Percentiles rank a stretch among this genome's conserved stretches.
phyloP scores from a whole-genome alignment of 2,797 vertebrate species.

The Etheostoma nigrum region DNA sequence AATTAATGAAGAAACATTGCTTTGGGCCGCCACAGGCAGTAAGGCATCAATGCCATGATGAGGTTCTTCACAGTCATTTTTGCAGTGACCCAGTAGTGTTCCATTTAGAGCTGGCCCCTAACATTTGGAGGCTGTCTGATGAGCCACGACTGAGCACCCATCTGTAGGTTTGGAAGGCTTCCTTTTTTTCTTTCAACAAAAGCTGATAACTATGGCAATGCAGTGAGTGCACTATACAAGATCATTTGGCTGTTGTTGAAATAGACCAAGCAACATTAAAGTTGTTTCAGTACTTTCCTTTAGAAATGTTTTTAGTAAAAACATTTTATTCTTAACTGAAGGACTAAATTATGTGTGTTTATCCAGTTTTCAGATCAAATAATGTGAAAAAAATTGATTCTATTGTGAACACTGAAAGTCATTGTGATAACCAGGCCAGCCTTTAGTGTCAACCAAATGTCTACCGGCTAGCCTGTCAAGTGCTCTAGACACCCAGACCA shows the following conservation, averaged over 20 bases:
- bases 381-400: not conserved
- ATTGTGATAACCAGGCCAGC: slow-evolving; percentile 23
- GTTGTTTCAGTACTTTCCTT: slow-evolving; percentile 37
- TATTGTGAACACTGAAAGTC: slow-evolving; percentile 25
- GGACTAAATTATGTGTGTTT: not conserved
- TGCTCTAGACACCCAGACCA: slow-evolving; percentile 56
- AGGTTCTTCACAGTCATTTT: slow-evolving; percentile 61
- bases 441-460: slow-evolving; percentile 40
- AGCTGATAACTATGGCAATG: slow-evolving; percentile 41
- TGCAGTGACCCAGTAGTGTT: slow-evolving; percentile 46
- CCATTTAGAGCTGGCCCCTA: slow-evolving; percentile 40
- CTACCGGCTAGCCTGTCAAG: slow-evolving; percentile 38
- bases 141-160: slow-evolving; percentile 25
- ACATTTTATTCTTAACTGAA: not conserved
- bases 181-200: slow-evolving; percentile 27
- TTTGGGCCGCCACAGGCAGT: slow-evolving; percentile 67
- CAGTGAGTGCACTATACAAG: slow-evolving; percentile 9
- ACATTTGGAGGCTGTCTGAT: slow-evolving; percentile 14
- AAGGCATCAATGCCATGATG: slow-evolving; percentile 64
- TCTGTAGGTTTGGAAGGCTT: slow-evolving; percentile 34
- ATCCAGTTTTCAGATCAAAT: slow-evolving; percentile 25
- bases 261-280: slow-evolving; percentile 45
- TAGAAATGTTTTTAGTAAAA: no score
- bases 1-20: slow-evolving; percentile 59
- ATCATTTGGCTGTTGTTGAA: slow-evolving; percentile 32